Base-by-base conservation (phyloP, 2,888 invertebrate species). In the Sesia bembeciformis region DNA sequence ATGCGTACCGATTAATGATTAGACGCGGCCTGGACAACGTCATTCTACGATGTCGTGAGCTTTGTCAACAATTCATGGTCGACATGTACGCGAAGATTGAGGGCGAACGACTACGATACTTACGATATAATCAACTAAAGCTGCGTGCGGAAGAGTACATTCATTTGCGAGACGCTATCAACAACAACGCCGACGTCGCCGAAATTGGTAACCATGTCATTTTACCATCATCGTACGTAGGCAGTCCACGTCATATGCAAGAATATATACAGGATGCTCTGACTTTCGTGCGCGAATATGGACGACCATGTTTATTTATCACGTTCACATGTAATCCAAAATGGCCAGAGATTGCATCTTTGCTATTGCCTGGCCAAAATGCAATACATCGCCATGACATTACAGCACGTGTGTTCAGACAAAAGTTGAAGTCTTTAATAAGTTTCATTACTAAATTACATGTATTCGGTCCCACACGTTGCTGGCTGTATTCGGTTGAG, bases 61-160 rank as follows among this genome's bases (percentile, higher is more conserved):
- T 79, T 4, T 72, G 68, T 55, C 65, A 58, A 40, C 54, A 56
- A 49, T 56, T 55, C 54, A 39, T 58, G 38, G 53, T 58, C n/a
- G 57, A 58, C 40, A 58, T 58, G 57, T 53, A 49, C 49, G 52
- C 53, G 50, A 51, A 56, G 23, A 54, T 56, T 23, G 38, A 23
- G 4, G 57, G 54, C 49, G 57, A 56, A 40, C 43, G 57, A 5
- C 42, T 56, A 6, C 52, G 56, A n/a, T 56, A 40, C 41, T 4
- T 53, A 23, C 40, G 39, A 4, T 3, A n/a, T 6, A 46, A 40
- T 6, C 50, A 54, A 8, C 6, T 7, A 7, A 42, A n/a, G 42
- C 6, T n/a, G 42, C n/a, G 7, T 42, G n/a, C 3, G 7, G n/a
- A n/a, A n/a, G 42, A 6, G 7, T n/a, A n/a, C n/a, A n/a, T n/a